Conservation (phyloP, 1,140 invertebrate species). For the Agraylea sexmaculata region DNA sequence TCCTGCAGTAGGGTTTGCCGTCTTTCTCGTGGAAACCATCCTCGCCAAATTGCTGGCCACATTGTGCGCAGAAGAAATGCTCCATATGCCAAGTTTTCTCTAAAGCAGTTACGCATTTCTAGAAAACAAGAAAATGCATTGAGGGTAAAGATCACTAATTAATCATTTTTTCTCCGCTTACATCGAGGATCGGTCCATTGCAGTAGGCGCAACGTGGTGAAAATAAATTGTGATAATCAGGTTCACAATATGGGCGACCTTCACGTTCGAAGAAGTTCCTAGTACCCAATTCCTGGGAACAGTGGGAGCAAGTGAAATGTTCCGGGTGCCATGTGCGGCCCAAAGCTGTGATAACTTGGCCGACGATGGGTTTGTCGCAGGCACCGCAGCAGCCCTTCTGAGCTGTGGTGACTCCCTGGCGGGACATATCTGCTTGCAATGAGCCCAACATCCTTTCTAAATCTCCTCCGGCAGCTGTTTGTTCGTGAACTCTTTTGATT, state of each 20-base stretch:
- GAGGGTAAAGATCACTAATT: neutral
- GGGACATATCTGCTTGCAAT: constrained; percentile 88
- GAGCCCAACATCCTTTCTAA: constrained; percentile 45
- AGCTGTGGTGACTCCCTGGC: constrained; percentile 93
- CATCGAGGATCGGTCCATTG: constrained; percentile 95
- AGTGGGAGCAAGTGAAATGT: constrained; percentile 96
- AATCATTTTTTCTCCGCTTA: constrained; percentile 37
- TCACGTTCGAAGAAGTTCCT: constrained; percentile 98
- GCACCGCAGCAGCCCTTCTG: constrained; percentile 97
- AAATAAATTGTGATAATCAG: constrained; percentile 96
- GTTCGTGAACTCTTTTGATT: constrained; percentile 16
- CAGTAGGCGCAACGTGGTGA: constrained; percentile 97
- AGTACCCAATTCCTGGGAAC: constrained; percentile 91
- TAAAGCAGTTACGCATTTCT: constrained; percentile 98
- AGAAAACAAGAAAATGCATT: constrained; percentile 27
- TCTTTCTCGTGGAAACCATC: constrained; percentile 93
- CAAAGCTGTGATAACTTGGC: constrained; percentile 91
- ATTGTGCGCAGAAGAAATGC: constrained; percentile 98
- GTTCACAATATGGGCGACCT: constrained; percentile 93
- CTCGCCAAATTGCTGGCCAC: constrained; percentile 92
- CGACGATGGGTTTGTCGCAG: constrained; percentile 96
- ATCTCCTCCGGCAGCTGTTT: constrained; percentile 31
- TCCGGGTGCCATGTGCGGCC: constrained; percentile 99
- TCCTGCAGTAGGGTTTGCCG: constrained; percentile 86
- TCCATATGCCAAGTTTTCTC: constrained; percentile 99